Percentiles rank a stretch among this genome's conserved stretches.
These are phyloP conservation scores for Eidolon dupreanum DNA, from an alignment of 2,797 vertebrate species.

Conservation along the genomic window DNA sequence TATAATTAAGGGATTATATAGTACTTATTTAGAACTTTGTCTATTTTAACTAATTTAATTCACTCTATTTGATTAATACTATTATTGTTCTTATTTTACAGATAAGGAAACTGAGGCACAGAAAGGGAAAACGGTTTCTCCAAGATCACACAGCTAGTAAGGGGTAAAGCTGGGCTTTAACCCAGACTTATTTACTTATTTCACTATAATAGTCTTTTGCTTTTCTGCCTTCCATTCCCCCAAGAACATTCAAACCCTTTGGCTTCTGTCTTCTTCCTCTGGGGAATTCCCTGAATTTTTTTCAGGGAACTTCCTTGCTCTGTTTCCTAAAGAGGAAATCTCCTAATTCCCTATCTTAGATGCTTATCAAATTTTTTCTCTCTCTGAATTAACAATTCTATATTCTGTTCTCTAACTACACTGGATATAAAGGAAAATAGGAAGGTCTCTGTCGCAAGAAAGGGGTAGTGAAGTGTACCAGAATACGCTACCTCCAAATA, in stretches of 20 bases:
- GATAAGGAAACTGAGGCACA: background rate
- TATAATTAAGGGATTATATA: background rate
- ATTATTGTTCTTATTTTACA: background rate
- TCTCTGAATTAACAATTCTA: background rate
- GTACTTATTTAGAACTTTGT: background rate
- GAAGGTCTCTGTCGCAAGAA: background rate
- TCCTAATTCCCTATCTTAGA: background rate
- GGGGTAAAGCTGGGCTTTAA: background rate
- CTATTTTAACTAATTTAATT: too few species aligned
- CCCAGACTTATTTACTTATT: background rate
- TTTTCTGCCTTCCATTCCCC: background rate
- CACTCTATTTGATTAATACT: background rate
- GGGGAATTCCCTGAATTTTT: background rate
- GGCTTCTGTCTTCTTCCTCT: background rate
- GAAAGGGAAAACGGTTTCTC: background rate
- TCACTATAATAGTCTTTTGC: background rate
- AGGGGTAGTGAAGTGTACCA: background rate
- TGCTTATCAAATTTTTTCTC: background rate
- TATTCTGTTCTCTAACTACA: background rate
- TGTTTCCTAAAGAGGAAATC: background rate
- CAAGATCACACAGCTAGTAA: background rate
- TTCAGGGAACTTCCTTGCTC: background rate
- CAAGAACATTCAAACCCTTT: background rate
- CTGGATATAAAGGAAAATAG: background rate
- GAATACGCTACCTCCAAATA: background rate